These are phyloP conservation scores for Silurus glanis DNA, from an alignment of 2,113 vertebrate species.

Conservation along the genomic window DNA sequence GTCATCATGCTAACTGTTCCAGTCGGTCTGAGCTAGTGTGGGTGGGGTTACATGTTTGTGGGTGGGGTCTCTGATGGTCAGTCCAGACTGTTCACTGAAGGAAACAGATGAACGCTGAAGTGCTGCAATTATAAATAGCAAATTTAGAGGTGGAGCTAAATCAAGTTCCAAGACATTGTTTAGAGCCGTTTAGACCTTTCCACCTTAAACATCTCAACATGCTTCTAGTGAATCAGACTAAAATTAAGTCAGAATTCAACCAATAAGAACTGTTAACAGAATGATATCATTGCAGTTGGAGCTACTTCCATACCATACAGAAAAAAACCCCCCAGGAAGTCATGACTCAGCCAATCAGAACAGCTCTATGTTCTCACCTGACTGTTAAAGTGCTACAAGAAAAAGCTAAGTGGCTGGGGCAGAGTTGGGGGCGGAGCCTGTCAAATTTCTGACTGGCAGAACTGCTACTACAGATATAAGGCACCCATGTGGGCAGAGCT, in stretches of 20 bases:
- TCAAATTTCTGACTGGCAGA: background rate
- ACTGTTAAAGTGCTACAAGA: slow-evolving; percentile 7
- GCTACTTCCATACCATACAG: background rate
- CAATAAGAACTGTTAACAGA: background rate
- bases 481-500: background rate
- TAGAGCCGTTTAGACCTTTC: background rate
- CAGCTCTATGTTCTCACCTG: background rate
- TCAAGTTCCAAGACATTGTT: background rate
- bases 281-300: background rate
- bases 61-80: background rate
- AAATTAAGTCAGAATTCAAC: background rate
- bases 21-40: background rate
- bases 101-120: background rate
- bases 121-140: background rate
- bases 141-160: background rate
- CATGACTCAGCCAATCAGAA: background rate
- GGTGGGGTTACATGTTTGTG: background rate
- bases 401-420: no score
- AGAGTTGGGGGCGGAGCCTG: background rate
- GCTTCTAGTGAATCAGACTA: background rate
- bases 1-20: background rate
- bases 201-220: background rate
- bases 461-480: slow-evolving; percentile 5
- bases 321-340: background rate
- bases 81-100: background rate